These are phyloP conservation scores for Brachirus orientalis DNA, from an alignment of 2,113 vertebrate genomes.

Conservation along the genomic window DNA sequence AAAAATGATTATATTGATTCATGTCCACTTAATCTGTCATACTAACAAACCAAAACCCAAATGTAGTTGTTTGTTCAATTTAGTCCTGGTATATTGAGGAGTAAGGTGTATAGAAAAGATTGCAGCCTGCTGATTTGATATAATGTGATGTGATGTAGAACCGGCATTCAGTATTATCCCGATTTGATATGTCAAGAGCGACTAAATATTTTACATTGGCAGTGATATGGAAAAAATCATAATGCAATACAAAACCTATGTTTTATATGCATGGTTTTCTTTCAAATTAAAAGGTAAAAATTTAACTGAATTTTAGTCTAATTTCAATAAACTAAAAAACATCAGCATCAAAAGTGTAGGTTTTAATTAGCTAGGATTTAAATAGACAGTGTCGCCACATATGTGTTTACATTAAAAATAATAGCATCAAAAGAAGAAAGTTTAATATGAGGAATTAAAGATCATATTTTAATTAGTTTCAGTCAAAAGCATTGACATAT, in stretches of 20 bases:
- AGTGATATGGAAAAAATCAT: neutral
- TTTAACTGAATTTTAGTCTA: too few relatives aligned
- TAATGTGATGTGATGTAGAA: conserved; percentile 42
- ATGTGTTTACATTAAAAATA: too few relatives aligned
- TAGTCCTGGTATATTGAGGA: neutral
- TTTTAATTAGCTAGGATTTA: too few relatives aligned
- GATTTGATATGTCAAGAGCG: conserved; percentile 41
- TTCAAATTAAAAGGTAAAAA: neutral
- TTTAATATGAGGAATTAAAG: neutral
- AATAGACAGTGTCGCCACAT: too few relatives aligned
- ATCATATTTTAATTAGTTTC: neutral
- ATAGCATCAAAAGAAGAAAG: neutral
- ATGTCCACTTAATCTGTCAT: neutral
- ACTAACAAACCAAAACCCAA: conserved; percentile 19
- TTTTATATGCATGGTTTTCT: neutral
- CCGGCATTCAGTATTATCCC: conserved; percentile 34
- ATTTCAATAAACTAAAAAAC: too few relatives aligned
- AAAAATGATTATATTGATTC: conserved; percentile 21
- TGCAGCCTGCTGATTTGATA: conserved; percentile 44
- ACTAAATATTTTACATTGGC: conserved; percentile 14
- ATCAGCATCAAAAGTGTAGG: too few relatives aligned
- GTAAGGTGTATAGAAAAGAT: conserved; percentile 11
- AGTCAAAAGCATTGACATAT: neutral
- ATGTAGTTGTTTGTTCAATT: conserved; percentile 13
- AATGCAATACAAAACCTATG: neutral